Percentiles rank a stretch among this genome's conserved stretches.
Evolutionary conservation across 2,113 vertebrate genomes (phyloP).

Genomic region (Nycticebus coucang): DNA sequence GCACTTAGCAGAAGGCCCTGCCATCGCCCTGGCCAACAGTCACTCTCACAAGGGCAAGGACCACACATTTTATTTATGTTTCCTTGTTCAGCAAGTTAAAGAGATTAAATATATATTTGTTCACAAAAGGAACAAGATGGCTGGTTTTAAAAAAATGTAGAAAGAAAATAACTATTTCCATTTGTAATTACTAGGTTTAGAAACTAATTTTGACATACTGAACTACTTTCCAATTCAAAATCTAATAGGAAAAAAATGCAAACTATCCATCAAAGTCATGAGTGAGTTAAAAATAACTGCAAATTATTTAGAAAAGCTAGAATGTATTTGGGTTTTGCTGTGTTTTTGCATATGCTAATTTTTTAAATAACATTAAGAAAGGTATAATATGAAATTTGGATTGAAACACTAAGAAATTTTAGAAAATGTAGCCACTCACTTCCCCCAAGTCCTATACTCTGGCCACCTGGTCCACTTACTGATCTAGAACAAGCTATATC

Average conservation of each 20-base stretch:
- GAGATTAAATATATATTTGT: neutral
- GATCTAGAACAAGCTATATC: neutral
- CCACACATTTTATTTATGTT: neutral
- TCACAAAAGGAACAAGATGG: neutral
- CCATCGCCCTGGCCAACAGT: neutral
- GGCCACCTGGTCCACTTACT: neutral
- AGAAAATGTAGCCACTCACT: neutral
- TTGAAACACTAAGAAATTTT: neutral
- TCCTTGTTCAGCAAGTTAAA: neutral
- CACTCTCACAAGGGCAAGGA: neutral
- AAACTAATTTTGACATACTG: neutral
- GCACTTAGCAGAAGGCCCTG: too few relatives aligned
- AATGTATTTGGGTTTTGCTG: neutral
- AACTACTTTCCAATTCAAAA: conserved; percentile 26
- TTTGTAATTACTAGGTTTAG: neutral
- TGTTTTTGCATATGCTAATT: neutral
- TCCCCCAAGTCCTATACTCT: too few relatives aligned
- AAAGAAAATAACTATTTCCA: neutral
- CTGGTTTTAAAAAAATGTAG: neutral
- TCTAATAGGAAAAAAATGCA: neutral
- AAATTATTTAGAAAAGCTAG: neutral
- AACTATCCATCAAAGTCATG: neutral
- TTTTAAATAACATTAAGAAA: neutral
- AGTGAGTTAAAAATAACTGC: neutral
- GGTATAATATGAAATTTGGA: neutral